Conservation (phyloP, 2,888 invertebrate species). For the Geotrupes spiniger region DNA sequence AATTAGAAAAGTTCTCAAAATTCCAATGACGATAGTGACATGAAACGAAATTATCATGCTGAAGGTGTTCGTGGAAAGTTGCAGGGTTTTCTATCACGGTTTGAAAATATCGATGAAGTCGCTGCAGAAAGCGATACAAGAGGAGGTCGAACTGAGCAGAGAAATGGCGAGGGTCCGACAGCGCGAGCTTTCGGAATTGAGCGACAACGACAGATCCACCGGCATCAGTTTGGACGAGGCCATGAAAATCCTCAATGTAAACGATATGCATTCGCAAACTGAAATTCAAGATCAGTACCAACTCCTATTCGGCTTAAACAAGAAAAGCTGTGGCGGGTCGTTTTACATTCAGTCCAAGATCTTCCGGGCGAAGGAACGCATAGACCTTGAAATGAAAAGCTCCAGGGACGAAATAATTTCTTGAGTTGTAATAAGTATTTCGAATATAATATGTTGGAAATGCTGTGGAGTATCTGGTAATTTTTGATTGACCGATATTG, state of each 20-base stretch:
- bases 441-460: too few species aligned
- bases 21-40: too few species aligned
- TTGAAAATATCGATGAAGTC: slow-evolving; percentile 30
- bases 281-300: slow-evolving; percentile 73
- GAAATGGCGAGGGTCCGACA: slow-evolving; percentile 63
- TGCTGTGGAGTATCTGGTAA: too few species aligned
- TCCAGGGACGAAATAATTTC: neutral
- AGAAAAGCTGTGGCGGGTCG: slow-evolving; percentile 87
- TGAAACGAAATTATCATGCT: slow-evolving; percentile 11
- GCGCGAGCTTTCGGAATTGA: slow-evolving; percentile 9
- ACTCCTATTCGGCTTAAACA: slow-evolving; percentile 82
- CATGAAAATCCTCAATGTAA: slow-evolving; percentile 83
- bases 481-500: too few species aligned
- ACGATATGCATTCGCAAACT: slow-evolving; percentile 60
- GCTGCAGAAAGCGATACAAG: slow-evolving; percentile 62
- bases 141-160: slow-evolving; percentile 77
- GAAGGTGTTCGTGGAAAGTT: neutral
- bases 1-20: too few species aligned
- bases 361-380: slow-evolving; percentile 77
- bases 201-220: neutral
- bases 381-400: slow-evolving; percentile 66
- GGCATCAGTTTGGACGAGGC: slow-evolving; percentile 63
- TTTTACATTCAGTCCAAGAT: slow-evolving; percentile 97
- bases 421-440: too few species aligned
- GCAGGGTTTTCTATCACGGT: slow-evolving; percentile 28